Base-by-base conservation (phyloP, 2,888 invertebrate genomes). In the Zaprionus lineosus region DNA sequence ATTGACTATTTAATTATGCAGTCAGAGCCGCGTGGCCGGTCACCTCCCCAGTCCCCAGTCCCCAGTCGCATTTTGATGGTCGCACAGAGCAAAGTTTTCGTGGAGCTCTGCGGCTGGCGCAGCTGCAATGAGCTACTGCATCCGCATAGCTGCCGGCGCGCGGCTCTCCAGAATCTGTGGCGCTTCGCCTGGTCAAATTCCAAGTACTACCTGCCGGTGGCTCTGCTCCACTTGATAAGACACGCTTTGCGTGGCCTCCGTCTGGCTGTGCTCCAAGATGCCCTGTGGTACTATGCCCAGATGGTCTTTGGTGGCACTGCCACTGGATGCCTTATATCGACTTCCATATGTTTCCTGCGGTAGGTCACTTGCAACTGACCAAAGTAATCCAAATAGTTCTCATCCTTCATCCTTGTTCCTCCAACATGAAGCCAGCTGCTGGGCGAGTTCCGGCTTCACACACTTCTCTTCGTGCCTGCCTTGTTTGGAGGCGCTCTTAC, bases 181-280 rank as follows among this genome's bases (percentile, higher is more conserved):
- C 47, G 40, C 5, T 74, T 64, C 26, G 7, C 62, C 1, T 18
- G 60, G 34, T 82, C 83, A 6, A 83, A 75, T 61, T 28, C 65
- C 0, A 84, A 84, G 47, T 86, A 78, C 21, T 87, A 83, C 60
- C 50, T 74, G 8, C 86, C 87, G 1, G 39, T 86, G 36, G 74
- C 66, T 7, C 2, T 75, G 76, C 36, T 87, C 4, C 77, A 86
- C 6, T 29, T 76, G 4, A 1, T 83, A 0, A 53, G 74, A 26
- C 77, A 68, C 21, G 33, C 43, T 2, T 7, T 78, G 8, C 63
- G 55, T 2, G 70, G 47, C 2, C 18, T 74, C 1, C 57, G 58
- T 24, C 47, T 36, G 33, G 11, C 46, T 1, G 19, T 76, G 12
- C 16, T 88, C 1, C 21, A 19, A 31, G 63, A 76, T 16, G 48